phyloP scores from a whole-genome alignment of 92 coral and sea anemone species.

The Isaurus tuberculatus region DNA sequence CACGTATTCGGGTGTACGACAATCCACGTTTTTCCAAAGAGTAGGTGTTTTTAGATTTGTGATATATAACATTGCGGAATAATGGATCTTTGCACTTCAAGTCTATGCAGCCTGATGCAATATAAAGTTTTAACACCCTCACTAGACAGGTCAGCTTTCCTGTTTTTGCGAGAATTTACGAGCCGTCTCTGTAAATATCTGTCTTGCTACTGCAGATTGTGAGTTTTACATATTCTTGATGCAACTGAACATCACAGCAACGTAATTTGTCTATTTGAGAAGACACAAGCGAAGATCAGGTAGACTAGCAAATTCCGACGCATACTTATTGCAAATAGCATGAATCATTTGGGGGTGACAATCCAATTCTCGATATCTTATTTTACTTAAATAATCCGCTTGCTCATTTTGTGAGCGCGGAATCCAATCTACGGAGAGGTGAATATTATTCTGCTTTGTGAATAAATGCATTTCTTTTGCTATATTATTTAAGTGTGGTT shows the following conservation, averaged over 20 bases:
- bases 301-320: neutral
- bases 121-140: slow-evolving; percentile 35
- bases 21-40: neutral
- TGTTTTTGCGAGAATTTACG: slow-evolving; percentile 43
- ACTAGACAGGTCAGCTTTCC: slow-evolving; percentile 36
- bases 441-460: slow-evolving; percentile 11
- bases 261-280: neutral
- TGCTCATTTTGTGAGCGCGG: neutral
- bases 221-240: slow-evolving; percentile 22
- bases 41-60: slow-evolving; percentile 2
- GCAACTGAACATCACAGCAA: neutral
- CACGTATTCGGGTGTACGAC: slow-evolving; percentile 2
- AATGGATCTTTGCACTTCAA: slow-evolving; percentile 7
- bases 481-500: slow-evolving; percentile 34
- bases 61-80: slow-evolving; percentile 9
- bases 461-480: slow-evolving; percentile 26
- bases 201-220: slow-evolving; percentile 52
- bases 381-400: slow-evolving; percentile 5
- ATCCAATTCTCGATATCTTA: neutral
- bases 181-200: slow-evolving; percentile 58
- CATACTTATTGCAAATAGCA: neutral
- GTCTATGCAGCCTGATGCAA: slow-evolving; percentile 25
- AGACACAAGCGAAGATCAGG: neutral
- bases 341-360: neutral
- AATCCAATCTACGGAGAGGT: neutral